Conservation (phyloP, 2,113 vertebrate genomes). For the Sapayoa aenigma region DNA sequence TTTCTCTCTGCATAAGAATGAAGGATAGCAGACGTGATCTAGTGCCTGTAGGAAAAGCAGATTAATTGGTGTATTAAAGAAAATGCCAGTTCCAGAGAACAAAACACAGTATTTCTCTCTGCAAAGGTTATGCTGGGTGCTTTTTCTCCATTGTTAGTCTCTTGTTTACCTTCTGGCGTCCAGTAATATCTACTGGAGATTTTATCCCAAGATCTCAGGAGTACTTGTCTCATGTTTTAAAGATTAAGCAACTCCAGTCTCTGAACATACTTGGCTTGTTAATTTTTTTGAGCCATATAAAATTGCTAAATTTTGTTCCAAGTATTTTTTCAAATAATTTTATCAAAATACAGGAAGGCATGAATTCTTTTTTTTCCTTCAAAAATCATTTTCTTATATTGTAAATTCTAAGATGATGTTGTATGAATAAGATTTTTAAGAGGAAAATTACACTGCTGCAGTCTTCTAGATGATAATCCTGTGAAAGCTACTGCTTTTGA, state of each 20-base stretch:
- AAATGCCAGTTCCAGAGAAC: background rate
- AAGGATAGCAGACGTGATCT: background rate
- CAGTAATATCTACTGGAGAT: background rate
- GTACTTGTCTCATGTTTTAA: background rate
- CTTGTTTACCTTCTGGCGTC: background rate
- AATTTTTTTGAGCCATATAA: background rate
- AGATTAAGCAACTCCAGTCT: background rate
- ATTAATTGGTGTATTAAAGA: background rate
- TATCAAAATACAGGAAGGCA: background rate
- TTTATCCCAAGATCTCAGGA: background rate
- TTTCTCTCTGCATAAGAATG: background rate
- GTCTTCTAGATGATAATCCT: slow-evolving; percentile 7
- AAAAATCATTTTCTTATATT: background rate
- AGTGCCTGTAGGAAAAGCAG: background rate
- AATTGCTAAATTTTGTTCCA: background rate
- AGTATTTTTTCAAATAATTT: background rate
- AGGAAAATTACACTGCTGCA: background rate
- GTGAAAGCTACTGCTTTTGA: background rate
- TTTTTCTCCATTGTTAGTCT: background rate
- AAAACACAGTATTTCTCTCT: background rate
- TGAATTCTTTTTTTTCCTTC: background rate
- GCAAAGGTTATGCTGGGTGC: background rate
- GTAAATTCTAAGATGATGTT: background rate
- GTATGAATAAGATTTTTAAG: background rate
- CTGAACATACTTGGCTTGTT: background rate